A percentile compares a stretch with the other conserved stretches of the same genome.
phyloP scores from a whole-genome alignment of 2,888 invertebrate genomes.

The Melieria crassipennis region DNA sequence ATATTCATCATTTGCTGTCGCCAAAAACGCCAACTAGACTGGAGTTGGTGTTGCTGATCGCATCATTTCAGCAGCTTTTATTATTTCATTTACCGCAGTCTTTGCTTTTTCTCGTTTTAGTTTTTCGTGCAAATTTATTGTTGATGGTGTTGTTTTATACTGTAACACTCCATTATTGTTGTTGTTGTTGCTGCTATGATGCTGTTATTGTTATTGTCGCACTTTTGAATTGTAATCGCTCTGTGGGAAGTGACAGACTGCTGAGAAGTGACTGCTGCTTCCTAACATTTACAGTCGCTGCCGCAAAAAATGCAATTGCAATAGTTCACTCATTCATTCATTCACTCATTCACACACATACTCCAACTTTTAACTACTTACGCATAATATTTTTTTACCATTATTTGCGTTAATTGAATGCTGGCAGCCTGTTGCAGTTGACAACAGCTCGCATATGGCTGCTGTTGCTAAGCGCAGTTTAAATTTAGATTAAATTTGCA shows the following conservation, averaged over 20 bases:
- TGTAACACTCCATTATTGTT: too few relatives aligned
- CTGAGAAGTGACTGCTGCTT: slow-evolving; percentile 5
- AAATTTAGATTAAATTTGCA: neutral
- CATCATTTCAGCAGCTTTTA: slow-evolving; percentile 31
- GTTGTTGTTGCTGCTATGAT: neutral
- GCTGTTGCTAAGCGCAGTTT: neutral
- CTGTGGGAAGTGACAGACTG: neutral
- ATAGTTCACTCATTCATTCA: slow-evolving; percentile 16
- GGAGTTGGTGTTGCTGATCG: slow-evolving; percentile 11
- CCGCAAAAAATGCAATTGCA: neutral
- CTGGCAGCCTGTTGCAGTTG: neutral
- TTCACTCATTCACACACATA: neutral
- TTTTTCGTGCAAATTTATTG: neutral
- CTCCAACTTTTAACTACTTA: neutral
- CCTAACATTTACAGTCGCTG: neutral
- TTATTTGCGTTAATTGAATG: slow-evolving; percentile 26
- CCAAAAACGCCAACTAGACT: neutral
- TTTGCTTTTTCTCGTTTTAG: neutral
- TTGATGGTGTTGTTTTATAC: neutral
- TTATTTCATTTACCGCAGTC: slow-evolving; percentile 22
- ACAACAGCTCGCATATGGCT: neutral
- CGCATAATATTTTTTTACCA: neutral
- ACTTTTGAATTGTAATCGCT: neutral
- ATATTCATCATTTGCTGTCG: neutral
- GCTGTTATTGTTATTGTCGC: neutral